Evolutionary conservation across 1,140 invertebrate species (phyloP), one percentile per base, ranked within the genome.

Genomic region (Drosophila lacteicornis): DNA sequence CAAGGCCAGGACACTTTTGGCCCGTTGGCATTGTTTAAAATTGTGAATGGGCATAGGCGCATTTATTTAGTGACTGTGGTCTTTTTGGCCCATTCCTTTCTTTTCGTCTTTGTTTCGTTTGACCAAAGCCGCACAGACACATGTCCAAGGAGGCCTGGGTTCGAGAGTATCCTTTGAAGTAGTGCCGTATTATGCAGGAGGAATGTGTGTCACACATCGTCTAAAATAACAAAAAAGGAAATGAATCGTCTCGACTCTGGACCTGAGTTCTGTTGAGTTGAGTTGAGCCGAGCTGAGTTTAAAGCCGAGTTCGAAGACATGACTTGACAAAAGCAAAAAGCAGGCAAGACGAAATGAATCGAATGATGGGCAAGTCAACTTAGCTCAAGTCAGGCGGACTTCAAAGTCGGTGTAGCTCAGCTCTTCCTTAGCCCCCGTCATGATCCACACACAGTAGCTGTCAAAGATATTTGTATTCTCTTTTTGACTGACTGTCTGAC

Each of bases 381-480:
- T 61, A 63, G 25, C 63, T 67, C 69, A 63, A 66, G 51, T 66
- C 76, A 65, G 50, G 38, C 77, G 65, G 85, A 91, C 86, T 85
- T 88, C 85, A 88, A 91, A 88, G 85, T 91, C 86, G 76, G 76
- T 79, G 46, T 65, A 76, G 61, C 50, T 60, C 66, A 49, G 50
- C 70, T 62, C 46, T 51, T 62, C 56, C 60, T 62, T 69, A 69
- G 63, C 33, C 25, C 27, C 27, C 70, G 38, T 56, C 56, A 65
- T 46, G 60, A 56, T 63, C 79, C 67, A 62, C 65, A 45, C 50
- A 79, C 81, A 84, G 86, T 66, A 85, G 86, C 85, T 88, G 85
- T 88, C 85, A 88, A 88, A 88, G 81, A 88, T 91, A 88, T 88
- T 90, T 88, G 85, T 88, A 88, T 88, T 88, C 53, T 82, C 68